A percentile compares a stretch with the other conserved stretches of the same genome.
Evolutionary conservation across 2,888 invertebrate genomes (phyloP).

Genomic region (Mellilla xanthometata): DNA sequence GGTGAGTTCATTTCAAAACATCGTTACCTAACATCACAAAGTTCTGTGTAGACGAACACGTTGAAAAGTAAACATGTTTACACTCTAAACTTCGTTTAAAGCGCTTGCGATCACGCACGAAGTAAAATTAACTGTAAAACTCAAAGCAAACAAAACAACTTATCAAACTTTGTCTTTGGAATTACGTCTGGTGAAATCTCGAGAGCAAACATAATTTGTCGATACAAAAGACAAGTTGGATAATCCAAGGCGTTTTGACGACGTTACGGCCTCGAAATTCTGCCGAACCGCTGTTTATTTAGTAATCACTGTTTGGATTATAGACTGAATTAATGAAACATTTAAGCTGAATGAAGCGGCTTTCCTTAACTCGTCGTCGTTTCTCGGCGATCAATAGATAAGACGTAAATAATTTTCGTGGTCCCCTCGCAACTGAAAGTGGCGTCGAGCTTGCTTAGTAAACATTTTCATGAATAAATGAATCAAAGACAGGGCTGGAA

Average conservation of each 20-base stretch:
- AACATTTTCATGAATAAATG: constrained; percentile 64
- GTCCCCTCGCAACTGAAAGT: constrained; percentile 40
- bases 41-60: constrained; percentile 4
- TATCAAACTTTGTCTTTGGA: constrained; percentile 38
- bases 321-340: constrained; percentile 69
- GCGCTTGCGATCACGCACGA: constrained; percentile 20
- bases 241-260: constrained; percentile 39
- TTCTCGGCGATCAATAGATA: constrained; percentile 42
- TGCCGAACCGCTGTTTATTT: constrained; percentile 56
- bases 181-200: constrained; percentile 46
- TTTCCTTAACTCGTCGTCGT: constrained; percentile 33
- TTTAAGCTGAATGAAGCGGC: constrained; percentile 60
- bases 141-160: constrained; percentile 35
- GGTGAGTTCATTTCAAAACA: constrained; percentile 55
- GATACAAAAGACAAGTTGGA: constrained; percentile 52
- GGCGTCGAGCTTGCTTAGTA: constrained; percentile 48
- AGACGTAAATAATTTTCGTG: constrained; percentile 50
- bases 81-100: constrained; percentile 16
- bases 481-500: constrained; percentile 40
- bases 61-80: constrained; percentile 21
- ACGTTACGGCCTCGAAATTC: constrained; percentile 39
- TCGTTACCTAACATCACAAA: constrained; percentile 3
- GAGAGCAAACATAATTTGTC: constrained; percentile 53
- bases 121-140: constrained; percentile 30
- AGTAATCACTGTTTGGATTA: constrained; percentile 62